phyloP scores from a whole-genome alignment of 2,888 invertebrate species.

The Alloscopus bannaensis region DNA sequence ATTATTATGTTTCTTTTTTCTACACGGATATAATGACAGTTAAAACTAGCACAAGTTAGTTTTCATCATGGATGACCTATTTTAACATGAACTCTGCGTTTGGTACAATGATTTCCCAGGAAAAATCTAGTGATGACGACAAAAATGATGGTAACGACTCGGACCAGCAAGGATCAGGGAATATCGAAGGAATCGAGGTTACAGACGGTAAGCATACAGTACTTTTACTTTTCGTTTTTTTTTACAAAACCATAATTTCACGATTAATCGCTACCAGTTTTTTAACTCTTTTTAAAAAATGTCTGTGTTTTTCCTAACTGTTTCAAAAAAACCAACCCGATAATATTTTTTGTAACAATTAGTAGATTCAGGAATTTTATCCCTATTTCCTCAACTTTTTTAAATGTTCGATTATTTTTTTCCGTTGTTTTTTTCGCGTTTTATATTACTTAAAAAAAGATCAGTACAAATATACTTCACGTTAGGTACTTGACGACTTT shows the following conservation, averaged over 20 bases:
- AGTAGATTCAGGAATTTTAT: conserved; percentile 52
- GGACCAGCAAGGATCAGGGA: conserved; percentile 70
- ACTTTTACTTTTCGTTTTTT: conserved; percentile 50
- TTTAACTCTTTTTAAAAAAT: conserved; percentile 63
- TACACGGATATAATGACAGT: neutral
- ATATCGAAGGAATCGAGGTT: conserved; percentile 71
- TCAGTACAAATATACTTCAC: no score
- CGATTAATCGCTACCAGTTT: conserved; percentile 60
- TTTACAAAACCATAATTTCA: conserved; percentile 52
- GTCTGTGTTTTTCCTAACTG: conserved; percentile 64
- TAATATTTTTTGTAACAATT: conserved; percentile 55
- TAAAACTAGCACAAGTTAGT: neutral
- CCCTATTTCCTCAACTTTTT: conserved; percentile 36
- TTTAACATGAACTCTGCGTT: neutral
- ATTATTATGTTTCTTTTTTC: conserved; percentile 17
- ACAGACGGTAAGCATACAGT: conserved; percentile 71
- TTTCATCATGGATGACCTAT: neutral
- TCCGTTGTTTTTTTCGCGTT: neutral
- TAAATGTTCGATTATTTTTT: conserved; percentile 1
- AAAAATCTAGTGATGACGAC: conserved; percentile 73
- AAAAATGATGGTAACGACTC: conserved; percentile 70
- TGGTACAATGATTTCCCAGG: conserved; percentile 51
- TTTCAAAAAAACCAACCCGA: conserved; percentile 59
- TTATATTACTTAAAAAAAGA: neutral
- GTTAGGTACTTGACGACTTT: no score